Evolutionary conservation across 2,797 vertebrate species (phyloP).

Genomic region (Anabas testudineus): DNA sequence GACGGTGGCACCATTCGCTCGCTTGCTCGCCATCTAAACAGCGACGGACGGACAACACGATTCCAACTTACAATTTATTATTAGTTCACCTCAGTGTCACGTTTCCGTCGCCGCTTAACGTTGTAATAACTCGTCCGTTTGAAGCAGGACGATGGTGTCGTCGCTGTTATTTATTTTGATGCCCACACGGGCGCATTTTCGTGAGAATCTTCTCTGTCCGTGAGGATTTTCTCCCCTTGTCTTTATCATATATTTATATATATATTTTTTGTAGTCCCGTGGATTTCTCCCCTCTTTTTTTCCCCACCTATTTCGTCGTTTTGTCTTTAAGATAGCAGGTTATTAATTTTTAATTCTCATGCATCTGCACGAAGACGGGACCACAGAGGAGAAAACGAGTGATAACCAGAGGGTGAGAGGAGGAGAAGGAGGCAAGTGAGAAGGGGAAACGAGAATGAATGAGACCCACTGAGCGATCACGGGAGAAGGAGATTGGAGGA

Average conservation of each 20-base stretch:
- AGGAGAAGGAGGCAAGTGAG: conserved; percentile 72
- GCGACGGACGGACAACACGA: conserved; percentile 55
- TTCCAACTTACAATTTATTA: conserved; percentile 48
- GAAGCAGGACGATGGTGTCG: conserved; percentile 61
- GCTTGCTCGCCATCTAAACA: conserved; percentile 45
- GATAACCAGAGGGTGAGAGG: conserved; percentile 73
- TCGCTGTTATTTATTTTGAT: conserved; percentile 73
- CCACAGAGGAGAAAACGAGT: conserved; percentile 76
- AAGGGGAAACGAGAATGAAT: conserved; percentile 80
- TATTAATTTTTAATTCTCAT: conserved; percentile 87
- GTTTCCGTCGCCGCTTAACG: conserved; percentile 8
- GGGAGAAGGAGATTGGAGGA: conserved; percentile 80
- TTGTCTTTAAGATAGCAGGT: conserved; percentile 74
- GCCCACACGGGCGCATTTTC: conserved; percentile 73
- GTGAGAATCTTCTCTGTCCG: conserved; percentile 65
- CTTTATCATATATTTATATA: conserved; percentile 40
- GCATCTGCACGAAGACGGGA: conserved; percentile 85
- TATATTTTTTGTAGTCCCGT: conserved; percentile 47
- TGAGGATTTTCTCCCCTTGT: conserved; percentile 67
- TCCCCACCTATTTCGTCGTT: conserved; percentile 45
- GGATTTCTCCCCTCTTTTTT: conserved; percentile 32
- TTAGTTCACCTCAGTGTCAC: conserved; percentile 17
- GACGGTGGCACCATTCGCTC: conserved; percentile 64
- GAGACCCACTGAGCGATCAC: conserved; percentile 80
- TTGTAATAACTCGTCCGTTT: conserved; percentile 20